Evolutionary conservation across 1,140 invertebrate species (phyloP).

Genomic region (Pachyrhynchus sulphureomaculatus): DNA sequence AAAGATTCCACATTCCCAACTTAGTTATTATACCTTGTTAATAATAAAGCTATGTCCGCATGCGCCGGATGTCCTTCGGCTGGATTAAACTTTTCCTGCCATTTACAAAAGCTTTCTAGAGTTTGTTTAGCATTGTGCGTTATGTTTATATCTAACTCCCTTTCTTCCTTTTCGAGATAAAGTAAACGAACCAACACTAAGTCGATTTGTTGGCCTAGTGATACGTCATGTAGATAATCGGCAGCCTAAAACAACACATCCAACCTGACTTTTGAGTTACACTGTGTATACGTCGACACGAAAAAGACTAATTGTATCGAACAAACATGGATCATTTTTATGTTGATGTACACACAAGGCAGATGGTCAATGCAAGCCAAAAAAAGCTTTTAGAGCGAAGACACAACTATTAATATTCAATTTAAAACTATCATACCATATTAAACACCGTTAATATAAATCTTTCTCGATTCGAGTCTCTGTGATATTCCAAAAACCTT

Average conservation of each 20-base stretch:
- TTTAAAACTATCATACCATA: conserved; percentile 56
- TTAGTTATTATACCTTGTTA: conserved; percentile 72
- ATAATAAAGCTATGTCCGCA: conserved; percentile 70
- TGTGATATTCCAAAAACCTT: conserved; percentile 65
- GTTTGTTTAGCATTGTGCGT: conserved; percentile 62
- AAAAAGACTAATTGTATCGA: too few species aligned
- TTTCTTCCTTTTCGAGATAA: conserved; percentile 55
- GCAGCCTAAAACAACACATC: conserved; percentile 59
- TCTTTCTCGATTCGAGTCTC: conserved; percentile 60
- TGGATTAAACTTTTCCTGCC: conserved; percentile 66
- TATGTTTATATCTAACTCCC: conserved; percentile 56
- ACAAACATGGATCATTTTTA: too few species aligned
- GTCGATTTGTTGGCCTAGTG: conserved; percentile 67
- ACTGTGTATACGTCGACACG: too few species aligned
- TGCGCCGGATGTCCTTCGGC: conserved; percentile 66
- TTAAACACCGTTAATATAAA: conserved; percentile 72
- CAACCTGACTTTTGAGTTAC: too few species aligned
- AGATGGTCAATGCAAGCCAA: too few species aligned
- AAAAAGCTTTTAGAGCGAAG: too few species aligned
- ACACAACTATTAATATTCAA: too few species aligned
- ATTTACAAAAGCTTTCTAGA: conserved; percentile 66
- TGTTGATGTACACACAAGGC: too few species aligned
- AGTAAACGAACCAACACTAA: conserved; percentile 64
- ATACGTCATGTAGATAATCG: conserved; percentile 63
- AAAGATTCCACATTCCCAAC: too few species aligned